phyloP scores from a whole-genome alignment of 2,797 vertebrate genomes.

The Sciurus carolinensis region DNA sequence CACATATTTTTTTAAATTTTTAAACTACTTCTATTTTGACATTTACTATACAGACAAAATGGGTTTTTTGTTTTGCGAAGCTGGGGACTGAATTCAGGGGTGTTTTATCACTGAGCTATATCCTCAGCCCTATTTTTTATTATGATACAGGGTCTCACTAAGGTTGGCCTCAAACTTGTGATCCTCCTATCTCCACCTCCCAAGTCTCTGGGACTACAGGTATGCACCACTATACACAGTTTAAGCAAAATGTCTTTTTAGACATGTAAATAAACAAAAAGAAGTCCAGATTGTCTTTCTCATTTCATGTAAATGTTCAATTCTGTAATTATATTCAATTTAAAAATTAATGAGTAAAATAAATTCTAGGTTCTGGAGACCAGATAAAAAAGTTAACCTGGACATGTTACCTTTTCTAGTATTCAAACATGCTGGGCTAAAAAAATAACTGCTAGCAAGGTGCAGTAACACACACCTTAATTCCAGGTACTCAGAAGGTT shows the following conservation, averaged over 20 bases:
- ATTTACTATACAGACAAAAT: neutral
- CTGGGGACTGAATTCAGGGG: too few relatives aligned
- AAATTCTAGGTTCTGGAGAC: slow-evolving; percentile 1
- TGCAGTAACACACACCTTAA: too few relatives aligned
- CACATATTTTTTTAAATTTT: neutral
- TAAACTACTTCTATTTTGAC: neutral
- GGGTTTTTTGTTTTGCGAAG: neutral
- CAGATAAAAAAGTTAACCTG: neutral
- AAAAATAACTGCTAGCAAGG: neutral
- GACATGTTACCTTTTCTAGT: neutral
- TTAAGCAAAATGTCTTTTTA: neutral
- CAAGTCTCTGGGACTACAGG: neutral
- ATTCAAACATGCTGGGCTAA: neutral
- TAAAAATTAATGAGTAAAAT: slow-evolving; percentile 6
- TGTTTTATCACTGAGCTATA: too few relatives aligned
- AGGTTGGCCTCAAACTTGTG: too few relatives aligned
- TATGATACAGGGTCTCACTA: neutral
- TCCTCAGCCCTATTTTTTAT: neutral
- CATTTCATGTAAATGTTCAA: slow-evolving; percentile 38
- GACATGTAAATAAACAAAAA: neutral
- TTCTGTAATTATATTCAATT: slow-evolving; percentile 2
- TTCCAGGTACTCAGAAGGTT: too few relatives aligned
- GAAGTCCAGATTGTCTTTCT: neutral
- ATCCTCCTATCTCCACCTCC: too few relatives aligned
- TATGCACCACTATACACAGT: fast-evolving